These are phyloP conservation scores for Oophaga sylvatica DNA, from an alignment of 2,797 vertebrate species.

Conservation along the genomic window DNA sequence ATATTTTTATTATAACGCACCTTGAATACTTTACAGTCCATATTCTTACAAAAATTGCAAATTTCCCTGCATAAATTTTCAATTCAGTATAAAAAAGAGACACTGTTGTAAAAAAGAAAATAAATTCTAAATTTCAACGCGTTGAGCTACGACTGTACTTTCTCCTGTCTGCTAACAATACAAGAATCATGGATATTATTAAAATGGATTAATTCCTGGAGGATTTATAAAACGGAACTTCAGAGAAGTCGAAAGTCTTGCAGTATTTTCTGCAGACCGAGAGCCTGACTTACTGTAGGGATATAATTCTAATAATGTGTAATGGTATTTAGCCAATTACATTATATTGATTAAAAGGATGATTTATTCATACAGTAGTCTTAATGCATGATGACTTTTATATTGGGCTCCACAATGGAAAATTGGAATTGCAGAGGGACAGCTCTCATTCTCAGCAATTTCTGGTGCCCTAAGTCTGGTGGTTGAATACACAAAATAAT, in stretches of 20 bases:
- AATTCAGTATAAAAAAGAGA: neutral
- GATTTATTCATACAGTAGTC: conserved; percentile 57
- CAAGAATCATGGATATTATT: conserved; percentile 51
- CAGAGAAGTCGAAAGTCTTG: conserved; percentile 24
- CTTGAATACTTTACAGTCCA: neutral
- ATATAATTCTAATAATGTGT: conserved; percentile 49
- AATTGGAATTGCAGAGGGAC: conserved; percentile 10
- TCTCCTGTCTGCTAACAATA: conserved; percentile 45
- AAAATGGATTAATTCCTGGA: conserved; percentile 61
- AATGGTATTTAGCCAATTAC: conserved; percentile 54
- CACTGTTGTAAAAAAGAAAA: conserved; percentile 37
- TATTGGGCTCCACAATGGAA: conserved; percentile 34
- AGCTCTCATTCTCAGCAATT: conserved; percentile 23
- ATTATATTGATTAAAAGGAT: conserved; percentile 41
- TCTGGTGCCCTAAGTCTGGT: conserved; percentile 9
- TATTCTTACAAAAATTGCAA: conserved; percentile 24
- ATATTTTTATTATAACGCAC: neutral
- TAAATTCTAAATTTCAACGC: conserved; percentile 27
- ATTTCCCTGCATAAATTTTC: conserved; percentile 28
- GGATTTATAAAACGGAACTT: conserved; percentile 59
- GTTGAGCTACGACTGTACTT: conserved; percentile 14
- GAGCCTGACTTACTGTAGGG: conserved; percentile 19
- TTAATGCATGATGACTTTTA: conserved; percentile 56
- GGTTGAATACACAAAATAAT: conserved; percentile 25
- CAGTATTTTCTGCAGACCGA: conserved; percentile 51